Evolutionary conservation across 1,140 invertebrate genomes (phyloP), one percentile per base, ranked within the genome.

Genomic region (Brachionus asplanchnoidis): DNA sequence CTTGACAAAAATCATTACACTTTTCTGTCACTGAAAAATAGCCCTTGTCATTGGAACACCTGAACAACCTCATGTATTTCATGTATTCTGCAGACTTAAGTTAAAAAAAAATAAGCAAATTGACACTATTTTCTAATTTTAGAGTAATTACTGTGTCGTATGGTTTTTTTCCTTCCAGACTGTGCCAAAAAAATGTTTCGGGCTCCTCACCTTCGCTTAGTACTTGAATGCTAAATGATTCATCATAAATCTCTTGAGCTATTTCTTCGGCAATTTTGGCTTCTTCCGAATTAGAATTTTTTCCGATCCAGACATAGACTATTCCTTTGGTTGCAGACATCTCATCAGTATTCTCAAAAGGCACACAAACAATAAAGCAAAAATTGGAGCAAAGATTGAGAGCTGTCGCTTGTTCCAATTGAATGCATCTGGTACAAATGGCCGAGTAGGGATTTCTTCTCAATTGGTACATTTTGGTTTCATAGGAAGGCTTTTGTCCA

Each of bases 21-120:
- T 99, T 99, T 90, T 99, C 98, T 26, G 97, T 98, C 7, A 99
- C 96, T 5, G 95, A 95, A 88, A 99, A 99, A 89, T 98, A 99
- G 26, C 98, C 98, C 89, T 98, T 98, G 88, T 99, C 97, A 90
- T 99, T 99, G 8, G 97, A 99, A 90, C 98, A 99, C 28, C 97
- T 93, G 90, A 99, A 99, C 8, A 99, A 91, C 85, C 98, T 91
- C 2, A 95, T 96, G 89, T 94, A 95, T 86, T 95, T 93, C 94
- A 99, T 97, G 87, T 94, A 99, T 77, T 94, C 93, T 0, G 95
- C 95, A 88, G 96, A 68, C 66, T 68, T n/a, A n/a, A 65, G 17
- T 23, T 65, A 68, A 68, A 68, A 66, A 66, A 26, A 66, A 66
- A 23, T 1, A 56, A 56, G 17, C 14, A 56, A 56, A 36, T 36